Conservation (phyloP, 2,113 vertebrate species). For the Ctenodactylus gundi region DNA sequence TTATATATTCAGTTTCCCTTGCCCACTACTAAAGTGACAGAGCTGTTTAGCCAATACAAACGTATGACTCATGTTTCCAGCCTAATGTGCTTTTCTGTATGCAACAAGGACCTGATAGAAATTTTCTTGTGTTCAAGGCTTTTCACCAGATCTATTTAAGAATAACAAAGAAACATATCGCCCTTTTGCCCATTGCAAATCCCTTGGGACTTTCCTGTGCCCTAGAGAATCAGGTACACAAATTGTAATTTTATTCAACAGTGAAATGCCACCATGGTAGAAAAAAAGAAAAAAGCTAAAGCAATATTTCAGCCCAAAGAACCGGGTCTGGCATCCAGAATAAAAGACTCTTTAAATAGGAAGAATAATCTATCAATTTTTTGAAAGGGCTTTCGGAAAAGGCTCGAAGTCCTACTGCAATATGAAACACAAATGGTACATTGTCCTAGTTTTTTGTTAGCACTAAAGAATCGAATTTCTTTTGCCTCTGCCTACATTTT, state of each 20-base stretch:
- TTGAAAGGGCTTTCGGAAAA: slow-evolving; percentile 72
- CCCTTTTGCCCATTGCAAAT: neutral
- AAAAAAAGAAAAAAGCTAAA: neutral
- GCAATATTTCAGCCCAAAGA: slow-evolving; percentile 63
- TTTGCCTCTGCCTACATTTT: slow-evolving; percentile 40
- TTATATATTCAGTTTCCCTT: neutral
- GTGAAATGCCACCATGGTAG: slow-evolving; percentile 45
- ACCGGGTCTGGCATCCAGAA: slow-evolving; percentile 65
- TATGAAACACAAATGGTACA: slow-evolving; percentile 67
- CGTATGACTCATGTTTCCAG: neutral
- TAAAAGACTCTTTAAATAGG: slow-evolving; percentile 75
- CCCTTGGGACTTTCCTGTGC: slow-evolving; percentile 14
- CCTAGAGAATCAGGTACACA: slow-evolving; percentile 53
- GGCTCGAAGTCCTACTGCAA: slow-evolving; percentile 36
- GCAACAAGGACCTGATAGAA: neutral
- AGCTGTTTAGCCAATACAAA: neutral
- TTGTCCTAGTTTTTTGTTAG: slow-evolving; percentile 68
- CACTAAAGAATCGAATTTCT: slow-evolving; percentile 37
- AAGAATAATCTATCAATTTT: slow-evolving; percentile 76
- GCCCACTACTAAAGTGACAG: neutral
- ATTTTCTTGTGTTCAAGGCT: neutral
- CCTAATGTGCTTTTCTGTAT: neutral
- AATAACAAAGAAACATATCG: neutral
- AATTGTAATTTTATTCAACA: slow-evolving; percentile 66
- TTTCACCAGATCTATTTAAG: neutral